A percentile compares a stretch with the other conserved stretches of the same genome.
phyloP scores from a whole-genome alignment of 2,888 invertebrate species.

The Drosophila buzzatii region DNA sequence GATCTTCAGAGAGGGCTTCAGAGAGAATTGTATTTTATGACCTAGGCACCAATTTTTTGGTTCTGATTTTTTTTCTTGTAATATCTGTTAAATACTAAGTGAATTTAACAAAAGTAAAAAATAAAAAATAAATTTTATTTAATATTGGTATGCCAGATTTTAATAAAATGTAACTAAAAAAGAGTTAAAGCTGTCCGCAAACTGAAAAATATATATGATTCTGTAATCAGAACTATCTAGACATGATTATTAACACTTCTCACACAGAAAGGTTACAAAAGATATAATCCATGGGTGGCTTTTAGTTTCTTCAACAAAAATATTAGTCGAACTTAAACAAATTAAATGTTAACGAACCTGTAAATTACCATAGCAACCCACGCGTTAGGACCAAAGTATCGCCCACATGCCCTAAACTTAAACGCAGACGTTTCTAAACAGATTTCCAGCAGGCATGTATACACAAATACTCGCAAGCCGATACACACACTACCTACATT shows the following conservation, averaged over 20 bases:
- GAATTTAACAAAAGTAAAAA: not conserved
- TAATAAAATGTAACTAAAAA: not conserved
- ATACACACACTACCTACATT: conserved; percentile 12
- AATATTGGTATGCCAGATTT: not conserved
- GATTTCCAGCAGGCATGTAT: conserved; percentile 12
- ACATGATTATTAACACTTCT: not conserved
- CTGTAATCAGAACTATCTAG: not conserved
- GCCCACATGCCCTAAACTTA: conserved; percentile 18
- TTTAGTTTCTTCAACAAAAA: not conserved
- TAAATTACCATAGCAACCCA: conserved; percentile 38
- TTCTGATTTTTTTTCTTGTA: not conserved
- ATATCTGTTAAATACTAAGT: not conserved
- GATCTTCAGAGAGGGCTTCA: conserved; percentile 8
- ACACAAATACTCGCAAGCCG: not conserved
- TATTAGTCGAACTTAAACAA: conserved; percentile 2
- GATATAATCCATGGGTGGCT: not conserved
- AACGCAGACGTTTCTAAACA: conserved; percentile 7
- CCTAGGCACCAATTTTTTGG: not conserved
- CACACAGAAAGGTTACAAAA: not conserved
- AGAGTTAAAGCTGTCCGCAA: not conserved
- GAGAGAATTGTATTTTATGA: conserved; percentile 6
- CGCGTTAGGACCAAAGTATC: conserved; percentile 18
- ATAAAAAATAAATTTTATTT: not conserved
- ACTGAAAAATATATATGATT: not conserved
- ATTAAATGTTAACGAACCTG: conserved; percentile 14